Percentiles rank a stretch among this genome's conserved stretches.
Conservation (phyloP, 2,113 vertebrate genomes). For the Coryphaenoides rupestris region DNA sequence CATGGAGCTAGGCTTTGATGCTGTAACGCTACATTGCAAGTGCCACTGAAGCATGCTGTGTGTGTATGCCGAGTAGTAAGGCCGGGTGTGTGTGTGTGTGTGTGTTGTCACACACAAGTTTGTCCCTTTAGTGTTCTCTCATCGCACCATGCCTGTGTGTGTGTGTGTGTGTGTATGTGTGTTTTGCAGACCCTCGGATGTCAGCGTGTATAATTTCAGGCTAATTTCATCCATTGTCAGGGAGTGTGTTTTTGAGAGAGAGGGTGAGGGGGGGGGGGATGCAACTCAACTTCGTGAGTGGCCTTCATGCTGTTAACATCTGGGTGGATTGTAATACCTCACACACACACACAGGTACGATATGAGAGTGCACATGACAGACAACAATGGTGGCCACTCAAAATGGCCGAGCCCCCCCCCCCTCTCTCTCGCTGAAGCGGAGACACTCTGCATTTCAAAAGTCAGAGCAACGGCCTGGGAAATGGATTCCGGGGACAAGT, state of each 20-base stretch:
- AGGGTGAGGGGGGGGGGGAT: conserved; percentile 41
- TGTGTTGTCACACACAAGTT: too few relatives aligned
- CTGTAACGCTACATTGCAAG: conserved; percentile 49
- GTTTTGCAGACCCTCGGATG: conserved; percentile 55
- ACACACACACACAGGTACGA: conserved; percentile 15
- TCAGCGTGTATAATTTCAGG: conserved; percentile 74
- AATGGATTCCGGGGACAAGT: background rate
- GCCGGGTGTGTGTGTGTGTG: conserved; percentile 30
- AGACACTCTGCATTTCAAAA: too few relatives aligned
- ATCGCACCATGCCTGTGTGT: background rate
- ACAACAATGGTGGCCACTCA: too few relatives aligned
- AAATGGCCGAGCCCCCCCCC: too few relatives aligned
- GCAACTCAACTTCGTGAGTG: conserved; percentile 55
- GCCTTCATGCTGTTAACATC: conserved; percentile 26
- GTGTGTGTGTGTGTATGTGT: conserved; percentile 18
- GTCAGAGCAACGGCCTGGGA: too few relatives aligned
- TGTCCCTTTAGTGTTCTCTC: too few relatives aligned
- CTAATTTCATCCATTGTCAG: conserved; percentile 69
- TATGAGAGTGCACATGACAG: too few relatives aligned
- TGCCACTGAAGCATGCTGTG: conserved; percentile 52
- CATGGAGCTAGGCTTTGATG: conserved; percentile 62
- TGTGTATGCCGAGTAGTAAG: too few relatives aligned
- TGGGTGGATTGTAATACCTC: too few relatives aligned
- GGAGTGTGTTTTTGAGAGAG: conserved; percentile 18
- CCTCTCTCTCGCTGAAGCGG: too few relatives aligned